A percentile compares a stretch with the other conserved stretches of the same genome.
These are phyloP conservation scores for Coremacera marginata DNA, from an alignment of 2,888 invertebrate genomes.

Conservation along the genomic window DNA sequence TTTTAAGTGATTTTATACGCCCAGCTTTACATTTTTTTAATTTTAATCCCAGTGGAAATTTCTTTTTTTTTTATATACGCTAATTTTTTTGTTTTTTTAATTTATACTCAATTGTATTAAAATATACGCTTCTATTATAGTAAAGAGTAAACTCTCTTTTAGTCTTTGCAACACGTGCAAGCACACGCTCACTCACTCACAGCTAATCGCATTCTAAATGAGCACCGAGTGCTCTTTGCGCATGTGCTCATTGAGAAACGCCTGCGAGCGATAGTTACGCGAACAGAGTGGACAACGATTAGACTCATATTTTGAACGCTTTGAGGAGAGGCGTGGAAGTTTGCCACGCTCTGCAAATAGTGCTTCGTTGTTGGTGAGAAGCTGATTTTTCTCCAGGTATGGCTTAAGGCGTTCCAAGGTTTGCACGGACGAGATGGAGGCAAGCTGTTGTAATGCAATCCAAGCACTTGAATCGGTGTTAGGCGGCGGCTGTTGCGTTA, in stretches of 20 bases:
- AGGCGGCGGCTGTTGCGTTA: background rate
- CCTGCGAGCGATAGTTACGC: constrained; percentile 67
- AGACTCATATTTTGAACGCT: constrained; percentile 59
- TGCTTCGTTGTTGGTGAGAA: constrained; percentile 56
- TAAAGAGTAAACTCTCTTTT: too few relatives aligned
- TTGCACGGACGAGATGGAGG: constrained; percentile 63
- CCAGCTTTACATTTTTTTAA: too few relatives aligned
- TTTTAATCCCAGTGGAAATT: too few relatives aligned
- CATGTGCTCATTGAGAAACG: constrained; percentile 69
- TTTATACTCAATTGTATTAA: background rate
- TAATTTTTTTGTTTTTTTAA: background rate
- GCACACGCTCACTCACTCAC: background rate
- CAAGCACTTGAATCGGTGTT: constrained; percentile 57
- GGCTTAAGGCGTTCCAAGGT: constrained; percentile 60
- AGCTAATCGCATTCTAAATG: constrained; percentile 13
- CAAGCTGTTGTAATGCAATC: constrained; percentile 65
- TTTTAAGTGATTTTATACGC: too few relatives aligned
- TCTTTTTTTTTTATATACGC: too few relatives aligned
- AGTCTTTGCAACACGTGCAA: background rate
- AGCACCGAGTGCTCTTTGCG: constrained; percentile 68
- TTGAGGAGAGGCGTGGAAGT: constrained; percentile 57
- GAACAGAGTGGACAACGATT: constrained; percentile 68
- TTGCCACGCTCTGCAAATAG: constrained; percentile 51
- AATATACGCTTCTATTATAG: too few relatives aligned
- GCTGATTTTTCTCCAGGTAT: constrained; percentile 57